Base-by-base conservation (phyloP, 2,888 invertebrate genomes). In the Hydropsyche betteni region DNA sequence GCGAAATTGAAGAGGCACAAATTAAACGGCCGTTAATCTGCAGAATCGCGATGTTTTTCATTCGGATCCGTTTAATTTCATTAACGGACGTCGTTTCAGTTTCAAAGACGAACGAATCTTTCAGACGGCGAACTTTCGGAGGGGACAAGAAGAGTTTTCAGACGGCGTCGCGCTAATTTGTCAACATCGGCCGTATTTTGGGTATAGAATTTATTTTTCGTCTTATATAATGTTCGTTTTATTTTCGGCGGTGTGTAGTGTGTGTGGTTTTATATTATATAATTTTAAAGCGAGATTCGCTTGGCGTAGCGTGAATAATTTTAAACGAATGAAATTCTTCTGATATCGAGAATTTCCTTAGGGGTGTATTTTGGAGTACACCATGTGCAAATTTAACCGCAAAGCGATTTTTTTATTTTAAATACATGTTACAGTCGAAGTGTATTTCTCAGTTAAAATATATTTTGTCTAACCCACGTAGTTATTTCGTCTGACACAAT, bases 61-160 rank as follows among this genome's bases (percentile, higher is more conserved):
- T 58, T 58, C 44, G 44, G 14, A 53, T n/a, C 16, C 58, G 24
- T 58, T 58, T 16, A 58, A 58, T 58, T 58, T 58, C 58, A 58
- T 58, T 58, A 58, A 16, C 58, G 16, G 58, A 8, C 53, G 12
- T 53, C 53, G 14, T 53, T 14, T 14, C 14, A 12, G 58, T 24
- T 16, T 58, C 16, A 24, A 58, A 58, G 58, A 4, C 7, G 10
- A 5, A 14, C 4, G 24, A 58, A 24, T 58, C 44, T 58, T 58
- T 58, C 8, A 16, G 8, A 8, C 2, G 58, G 16, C 24, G 24
- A 58, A 58, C 58, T 44, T 44, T 44, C 44, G 10, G 44, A 6
- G 6, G 58, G 16, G 58, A 24, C 44, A 10, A 6, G 44, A 58
- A n/a, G 24, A 8, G 8, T 58, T 58, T 16, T 53, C 12, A n/a